These are phyloP conservation scores for Falco concolor DNA, from an alignment of 2,797 vertebrate genomes.

Conservation along the genomic window DNA sequence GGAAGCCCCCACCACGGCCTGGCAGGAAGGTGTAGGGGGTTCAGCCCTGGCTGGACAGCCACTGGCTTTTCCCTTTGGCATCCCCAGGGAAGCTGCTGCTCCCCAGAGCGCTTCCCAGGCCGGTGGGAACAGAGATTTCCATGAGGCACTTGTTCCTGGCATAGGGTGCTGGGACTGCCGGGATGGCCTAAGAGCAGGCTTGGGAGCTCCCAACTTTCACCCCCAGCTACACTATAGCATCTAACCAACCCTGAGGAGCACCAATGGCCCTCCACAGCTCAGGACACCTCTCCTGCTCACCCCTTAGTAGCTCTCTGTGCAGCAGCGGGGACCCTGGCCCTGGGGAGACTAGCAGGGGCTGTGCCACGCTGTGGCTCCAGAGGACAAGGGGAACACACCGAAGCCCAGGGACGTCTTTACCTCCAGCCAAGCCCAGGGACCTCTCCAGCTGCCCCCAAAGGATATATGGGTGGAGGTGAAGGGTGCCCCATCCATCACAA, in stretches of 20 bases:
- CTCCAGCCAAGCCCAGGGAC: not conserved
- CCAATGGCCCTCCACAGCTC: not conserved
- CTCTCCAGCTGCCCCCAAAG: conserved; percentile 74
- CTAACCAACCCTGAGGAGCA: not conserved
- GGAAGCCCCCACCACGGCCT: not conserved
- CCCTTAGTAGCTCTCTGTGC: not conserved
- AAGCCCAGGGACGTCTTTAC: not conserved
- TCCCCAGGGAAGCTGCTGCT: not conserved
- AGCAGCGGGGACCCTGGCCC: not conserved
- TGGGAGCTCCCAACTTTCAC: not conserved
- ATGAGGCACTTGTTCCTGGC: not conserved
- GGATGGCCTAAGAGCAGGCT: not conserved
- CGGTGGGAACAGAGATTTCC: not conserved
- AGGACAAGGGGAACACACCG: not conserved
- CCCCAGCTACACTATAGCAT: not conserved
- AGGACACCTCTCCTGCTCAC: not conserved
- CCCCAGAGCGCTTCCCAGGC: not conserved
- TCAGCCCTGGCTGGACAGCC: not conserved
- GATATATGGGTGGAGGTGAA: conserved; percentile 88
- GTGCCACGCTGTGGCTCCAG: not conserved
- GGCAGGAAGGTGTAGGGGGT: not conserved
- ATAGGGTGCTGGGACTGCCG: not conserved
- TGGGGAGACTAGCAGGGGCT: rapidly evolving
- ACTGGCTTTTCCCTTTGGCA: not conserved
- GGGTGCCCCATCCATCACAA: conserved; percentile 69